Evolutionary conservation across 2,797 vertebrate species (phyloP).

Genomic region (Pangasius macronema): DNA sequence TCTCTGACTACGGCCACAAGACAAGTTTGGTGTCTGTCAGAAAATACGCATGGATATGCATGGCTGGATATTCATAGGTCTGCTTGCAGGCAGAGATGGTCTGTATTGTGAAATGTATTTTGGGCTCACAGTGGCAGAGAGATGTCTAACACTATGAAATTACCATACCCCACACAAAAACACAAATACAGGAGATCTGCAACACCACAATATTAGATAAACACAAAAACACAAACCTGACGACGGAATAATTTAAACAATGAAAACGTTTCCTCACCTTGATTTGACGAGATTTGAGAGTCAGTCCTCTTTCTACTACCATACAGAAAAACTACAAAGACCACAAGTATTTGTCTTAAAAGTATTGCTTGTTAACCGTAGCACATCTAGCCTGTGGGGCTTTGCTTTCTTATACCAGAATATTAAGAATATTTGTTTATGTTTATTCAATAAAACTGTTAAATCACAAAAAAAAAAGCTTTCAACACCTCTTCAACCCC

Average conservation of each 20-base stretch:
- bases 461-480: background rate
- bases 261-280: background rate
- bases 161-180: background rate
- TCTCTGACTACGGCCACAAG: background rate
- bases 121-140: background rate
- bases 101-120: constrained; percentile 9
- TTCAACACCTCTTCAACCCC: background rate
- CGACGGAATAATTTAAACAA: background rate
- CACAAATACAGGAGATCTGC: background rate
- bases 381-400: background rate
- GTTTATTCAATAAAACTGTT: background rate
- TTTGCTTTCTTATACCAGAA: background rate
- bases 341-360: background rate
- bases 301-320: background rate
- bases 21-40: background rate
- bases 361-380: background rate
- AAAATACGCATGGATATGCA: background rate
- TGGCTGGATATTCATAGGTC: background rate
- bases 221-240: background rate
- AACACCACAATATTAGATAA: background rate
- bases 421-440: background rate
- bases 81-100: background rate
- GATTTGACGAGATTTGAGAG: background rate
- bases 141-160: background rate
- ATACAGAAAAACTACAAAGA: background rate